Conservation (phyloP, 2,888 invertebrate genomes). For the Napeogenes inachia region DNA sequence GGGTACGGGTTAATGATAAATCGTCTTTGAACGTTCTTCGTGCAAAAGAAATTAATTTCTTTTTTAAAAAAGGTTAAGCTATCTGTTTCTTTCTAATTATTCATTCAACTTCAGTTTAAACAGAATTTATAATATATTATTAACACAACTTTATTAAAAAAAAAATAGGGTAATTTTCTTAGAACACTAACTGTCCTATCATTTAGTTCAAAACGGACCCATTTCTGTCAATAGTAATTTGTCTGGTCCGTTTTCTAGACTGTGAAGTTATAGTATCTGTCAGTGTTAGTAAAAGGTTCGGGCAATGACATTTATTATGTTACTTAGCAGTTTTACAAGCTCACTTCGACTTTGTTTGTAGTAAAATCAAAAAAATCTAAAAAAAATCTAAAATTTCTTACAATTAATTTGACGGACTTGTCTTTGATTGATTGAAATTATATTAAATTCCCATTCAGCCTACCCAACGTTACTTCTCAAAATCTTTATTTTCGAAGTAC, state of each 20-base stretch:
- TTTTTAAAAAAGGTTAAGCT: background rate
- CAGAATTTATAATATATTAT: background rate
- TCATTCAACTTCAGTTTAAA: background rate
- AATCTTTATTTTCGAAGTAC: no score
- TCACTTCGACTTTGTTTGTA: no score
- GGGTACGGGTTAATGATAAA: slow-evolving; percentile 28
- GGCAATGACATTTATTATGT: no score
- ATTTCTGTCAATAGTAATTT: slow-evolving; percentile 1
- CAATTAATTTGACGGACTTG: no score
- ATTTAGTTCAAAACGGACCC: background rate
- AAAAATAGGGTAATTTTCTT: background rate
- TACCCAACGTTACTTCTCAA: no score
- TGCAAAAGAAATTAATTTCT: slow-evolving; percentile 8
- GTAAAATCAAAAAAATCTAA: no score
- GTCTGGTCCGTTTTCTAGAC: slow-evolving; percentile 1
- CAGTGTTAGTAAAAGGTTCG: slow-evolving; percentile 10
- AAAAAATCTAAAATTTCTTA: background rate
- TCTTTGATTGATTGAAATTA: no score
- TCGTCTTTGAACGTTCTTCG: slow-evolving; percentile 10
- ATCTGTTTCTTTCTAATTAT: slow-evolving; percentile 1
- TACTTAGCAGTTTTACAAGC: no score
- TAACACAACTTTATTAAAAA: background rate
- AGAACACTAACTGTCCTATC: background rate
- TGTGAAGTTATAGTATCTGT: slow-evolving; percentile 2
- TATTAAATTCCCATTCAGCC: no score